Evolutionary conservation across 2,797 vertebrate genomes (phyloP).

Genomic region (Mus minutoides): DNA sequence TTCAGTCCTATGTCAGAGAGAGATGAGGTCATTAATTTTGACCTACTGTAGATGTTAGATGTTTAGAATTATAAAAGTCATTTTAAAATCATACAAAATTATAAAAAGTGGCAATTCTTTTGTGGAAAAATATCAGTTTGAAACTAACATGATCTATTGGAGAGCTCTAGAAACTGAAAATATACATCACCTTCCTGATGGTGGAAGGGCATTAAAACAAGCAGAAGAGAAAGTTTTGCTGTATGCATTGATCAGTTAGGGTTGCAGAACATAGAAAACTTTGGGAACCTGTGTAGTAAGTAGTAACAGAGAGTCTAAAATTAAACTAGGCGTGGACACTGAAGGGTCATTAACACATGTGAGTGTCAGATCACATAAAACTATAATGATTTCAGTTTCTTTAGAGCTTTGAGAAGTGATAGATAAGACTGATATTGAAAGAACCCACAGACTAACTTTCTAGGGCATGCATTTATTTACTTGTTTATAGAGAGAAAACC

Average conservation of each 20-base stretch:
- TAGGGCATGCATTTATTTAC: not conserved
- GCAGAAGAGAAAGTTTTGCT: not conserved
- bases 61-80: not conserved
- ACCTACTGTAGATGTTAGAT: not conserved
- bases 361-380: not conserved
- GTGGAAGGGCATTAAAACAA: not conserved
- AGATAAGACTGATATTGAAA: not conserved
- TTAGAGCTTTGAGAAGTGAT: not conserved
- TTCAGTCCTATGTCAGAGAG: not conserved
- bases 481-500: not conserved
- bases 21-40: not conserved
- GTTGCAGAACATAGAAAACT: not conserved
- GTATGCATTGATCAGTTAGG: not conserved
- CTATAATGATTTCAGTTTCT: not conserved
- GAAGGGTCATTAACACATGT: not conserved
- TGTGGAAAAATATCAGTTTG: not conserved
- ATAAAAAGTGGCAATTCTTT: not conserved
- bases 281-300: not conserved
- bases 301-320: not conserved
- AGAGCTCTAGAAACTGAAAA: constrained; percentile 5
- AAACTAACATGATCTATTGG: not conserved
- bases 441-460: not conserved
- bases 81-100: not conserved
- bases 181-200: not conserved
- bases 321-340: not conserved